Evolutionary conservation across 2,797 vertebrate genomes (phyloP), one percentile per base, ranked within the genome.

Genomic region (Syncerus caffer): DNA sequence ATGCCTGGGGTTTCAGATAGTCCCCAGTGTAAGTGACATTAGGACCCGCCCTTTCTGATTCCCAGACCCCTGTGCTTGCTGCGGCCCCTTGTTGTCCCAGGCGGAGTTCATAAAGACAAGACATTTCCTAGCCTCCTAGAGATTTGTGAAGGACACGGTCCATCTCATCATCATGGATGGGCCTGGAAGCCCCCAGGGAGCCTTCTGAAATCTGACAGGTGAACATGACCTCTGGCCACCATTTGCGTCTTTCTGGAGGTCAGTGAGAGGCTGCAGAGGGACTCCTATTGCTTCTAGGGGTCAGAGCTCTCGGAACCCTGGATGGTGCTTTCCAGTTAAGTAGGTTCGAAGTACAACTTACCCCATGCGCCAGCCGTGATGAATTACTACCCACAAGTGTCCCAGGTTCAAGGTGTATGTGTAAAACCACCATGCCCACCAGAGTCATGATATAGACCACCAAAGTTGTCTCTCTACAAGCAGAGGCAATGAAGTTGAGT

Each of bases 341-440:
- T 23, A 38, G 1, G 9, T 71, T 7, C 53, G 57, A 62, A 9
- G 4, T 89, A 58, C 58, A 86, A 99, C 99, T 98, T 98, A 99
- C 99, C 99, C 99, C 23, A 99, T 97, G 92, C 7, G 34, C 99
- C 99, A 47, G 99, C 99, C 1, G 99, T 99, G 98, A 99, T 7
- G 96, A 99, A 99, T 96, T 96, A 99, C 99, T 34, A 99, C 96
- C 99, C 99, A 99, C 78, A 99, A 98, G 96, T 99, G 95, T 45
- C 98, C 99, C 93, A 99, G 97, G 91, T 97, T 98, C 98, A 99
- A 99, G 71, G 99, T 99, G 97, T 99, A 99, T 3, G 99, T 97
- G 58, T 99, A 99, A 74, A n/a, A 99, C 98, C 85, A 99, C 90
- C 99, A 99, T 99, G 96, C 99, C 99, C n/a, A 98, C 96, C 96